Evolutionary conservation across 2,888 invertebrate species (phyloP).

Genomic region (Panopea generosa): DNA sequence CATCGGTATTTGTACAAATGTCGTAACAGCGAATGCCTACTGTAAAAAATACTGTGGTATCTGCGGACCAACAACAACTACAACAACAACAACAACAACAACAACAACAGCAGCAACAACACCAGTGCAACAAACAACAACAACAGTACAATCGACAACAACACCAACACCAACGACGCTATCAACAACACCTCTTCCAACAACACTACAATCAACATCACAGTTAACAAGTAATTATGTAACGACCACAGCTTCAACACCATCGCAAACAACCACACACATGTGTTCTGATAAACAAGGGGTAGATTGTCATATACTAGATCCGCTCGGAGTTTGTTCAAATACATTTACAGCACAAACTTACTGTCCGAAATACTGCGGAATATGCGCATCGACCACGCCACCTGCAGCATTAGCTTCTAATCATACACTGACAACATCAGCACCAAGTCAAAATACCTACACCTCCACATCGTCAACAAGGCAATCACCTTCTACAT

Average conservation of each 20-base stretch:
- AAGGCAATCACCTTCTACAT: neutral
- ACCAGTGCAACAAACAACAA: neutral
- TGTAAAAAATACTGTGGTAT: constrained; percentile 30
- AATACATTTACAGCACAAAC: constrained; percentile 5
- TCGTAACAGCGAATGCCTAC: constrained; percentile 8
- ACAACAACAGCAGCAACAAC: neutral
- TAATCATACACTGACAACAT: neutral
- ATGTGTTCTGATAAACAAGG: constrained; percentile 21
- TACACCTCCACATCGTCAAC: neutral
- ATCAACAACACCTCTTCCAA: neutral
- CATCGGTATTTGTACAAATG: constrained; percentile 10
- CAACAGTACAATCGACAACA: neutral
- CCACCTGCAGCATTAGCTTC: constrained; percentile 6
- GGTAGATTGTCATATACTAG: constrained; percentile 22
- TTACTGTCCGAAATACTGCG: constrained; percentile 30
- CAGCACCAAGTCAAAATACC: constrained; percentile 7
- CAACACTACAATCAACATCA: neutral
- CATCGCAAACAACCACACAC: neutral
- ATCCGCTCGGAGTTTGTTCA: constrained; percentile 11
- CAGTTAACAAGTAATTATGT: neutral
- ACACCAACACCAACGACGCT: neutral
- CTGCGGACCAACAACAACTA: constrained; percentile 32
- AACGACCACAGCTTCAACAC: constrained; percentile 3
- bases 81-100: constrained; percentile 5
- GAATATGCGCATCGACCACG: constrained; percentile 27